phyloP scores from a whole-genome alignment of 2,888 invertebrate species.

The Agriopis leucophaearia region DNA sequence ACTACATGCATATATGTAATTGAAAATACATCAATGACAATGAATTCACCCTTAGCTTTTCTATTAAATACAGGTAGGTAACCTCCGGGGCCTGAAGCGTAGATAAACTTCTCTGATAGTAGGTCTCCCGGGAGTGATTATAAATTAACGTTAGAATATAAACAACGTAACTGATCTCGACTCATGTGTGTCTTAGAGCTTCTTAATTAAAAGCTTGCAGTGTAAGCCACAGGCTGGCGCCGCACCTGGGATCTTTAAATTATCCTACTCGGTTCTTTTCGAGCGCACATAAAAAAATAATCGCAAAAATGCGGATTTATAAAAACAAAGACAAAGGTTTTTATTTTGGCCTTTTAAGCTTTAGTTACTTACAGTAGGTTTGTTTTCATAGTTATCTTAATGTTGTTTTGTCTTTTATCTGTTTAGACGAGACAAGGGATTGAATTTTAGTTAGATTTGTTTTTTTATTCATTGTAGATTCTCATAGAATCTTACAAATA shows the following conservation, averaged over 20 bases:
- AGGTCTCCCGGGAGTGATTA: conserved; percentile 2
- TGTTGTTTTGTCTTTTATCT: no score
- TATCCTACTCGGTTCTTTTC: conserved; percentile 51
- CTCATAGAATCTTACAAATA: neutral
- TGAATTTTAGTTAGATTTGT: no score
- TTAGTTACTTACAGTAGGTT: conserved; percentile 2
- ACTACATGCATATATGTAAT: no score
- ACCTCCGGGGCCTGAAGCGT: neutral
- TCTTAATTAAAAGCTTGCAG: conserved; percentile 79
- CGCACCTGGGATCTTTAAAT: conserved; percentile 78
- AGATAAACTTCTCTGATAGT: neutral
- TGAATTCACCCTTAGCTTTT: neutral
- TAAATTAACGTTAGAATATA: conserved; percentile 11
- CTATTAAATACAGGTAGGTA: neutral
- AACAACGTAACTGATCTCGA: conserved; percentile 37
- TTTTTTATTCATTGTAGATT: no score
- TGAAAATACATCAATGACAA: neutral
- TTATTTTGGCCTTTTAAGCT: conserved; percentile 18
- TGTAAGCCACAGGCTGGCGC: conserved; percentile 69
- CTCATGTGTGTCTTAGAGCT: conserved; percentile 68
- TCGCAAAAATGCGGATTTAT: conserved; percentile 42
- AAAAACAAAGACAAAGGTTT: conserved; percentile 32
- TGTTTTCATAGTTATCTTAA: conserved; percentile 19
- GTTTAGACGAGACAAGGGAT: no score
- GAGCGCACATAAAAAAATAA: conserved; percentile 40